Base-by-base conservation (phyloP, 2,113 vertebrate genomes). In the Falco punctatus region DNA sequence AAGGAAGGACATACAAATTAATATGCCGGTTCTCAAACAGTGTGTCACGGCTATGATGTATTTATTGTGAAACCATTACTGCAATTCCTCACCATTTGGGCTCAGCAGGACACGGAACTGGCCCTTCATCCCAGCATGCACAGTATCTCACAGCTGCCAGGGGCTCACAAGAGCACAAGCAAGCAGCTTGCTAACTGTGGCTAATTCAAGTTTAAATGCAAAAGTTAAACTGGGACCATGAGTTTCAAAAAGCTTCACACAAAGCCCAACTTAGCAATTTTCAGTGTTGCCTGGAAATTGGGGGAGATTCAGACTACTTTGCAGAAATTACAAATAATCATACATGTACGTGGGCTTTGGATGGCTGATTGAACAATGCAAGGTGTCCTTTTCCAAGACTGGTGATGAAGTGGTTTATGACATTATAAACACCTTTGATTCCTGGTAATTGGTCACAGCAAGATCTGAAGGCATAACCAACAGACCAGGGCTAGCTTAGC, bases 21-120 rank as follows among this genome's bases (percentile, higher is more conserved):
- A 40, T 18, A 26, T 0, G 24, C 10, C 6, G 1, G 38, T 27
- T 69, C 23, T 81, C 30, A 32, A 86, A 30, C 9, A 12, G 7
- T 18, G 5, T 55, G 35, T 62, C 35, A 44, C 4, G 16, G 52
- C 15, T 30, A 44, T 0, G 0, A 21, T 1, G 0, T 22, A 54
- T 35, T 55, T 80, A 66, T 6, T 62, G 33, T 65, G 48, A 92
- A 54, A 83, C 8, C 11, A 62, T 15, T 19, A 42, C 22, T 51
- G 54, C 3, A 5, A 18, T 66, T 86, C 15, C 26, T 17, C 55
- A 24, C 13, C 23, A 40, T 35, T 1, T 69, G 33, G 13, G 22
- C 24, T 48, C 40, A 71, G 19, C n/a, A 65, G 35, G 17, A 62
- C 42, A 38, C 22, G 14, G 74, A 70, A 84, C 19, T 54, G 40